These are phyloP conservation scores for Drosophila nr. fundita DNA, from an alignment of 2,888 invertebrate genomes.

Conservation along the genomic window DNA sequence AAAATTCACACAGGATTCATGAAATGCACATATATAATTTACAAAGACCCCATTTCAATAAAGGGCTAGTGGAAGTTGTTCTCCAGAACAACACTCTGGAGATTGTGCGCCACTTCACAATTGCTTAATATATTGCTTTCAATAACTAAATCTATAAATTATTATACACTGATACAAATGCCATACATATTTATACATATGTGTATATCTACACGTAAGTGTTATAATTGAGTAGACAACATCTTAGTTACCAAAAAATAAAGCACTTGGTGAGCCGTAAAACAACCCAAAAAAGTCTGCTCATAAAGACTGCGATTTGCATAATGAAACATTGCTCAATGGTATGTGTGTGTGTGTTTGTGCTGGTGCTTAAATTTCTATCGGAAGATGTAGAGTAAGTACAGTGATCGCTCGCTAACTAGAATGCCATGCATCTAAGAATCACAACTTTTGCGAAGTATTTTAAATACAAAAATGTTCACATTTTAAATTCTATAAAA, in stretches of 20 bases:
- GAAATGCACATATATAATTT: slow-evolving; percentile 17
- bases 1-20: slow-evolving; percentile 61
- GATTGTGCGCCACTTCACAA: slow-evolving; percentile 16
- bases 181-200: slow-evolving; percentile 13
- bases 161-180: slow-evolving; percentile 28
- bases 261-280: slow-evolving; percentile 67
- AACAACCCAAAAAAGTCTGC: slow-evolving; percentile 33
- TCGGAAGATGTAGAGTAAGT: slow-evolving; percentile 60
- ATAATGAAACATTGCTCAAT: slow-evolving; percentile 18
- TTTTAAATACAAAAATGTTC: slow-evolving; percentile 1
- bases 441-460: background rate
- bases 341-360: slow-evolving; percentile 20
- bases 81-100: slow-evolving; percentile 10
- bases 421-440: background rate
- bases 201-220: slow-evolving; percentile 26
- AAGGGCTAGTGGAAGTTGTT: slow-evolving; percentile 14
- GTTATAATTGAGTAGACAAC: slow-evolving; percentile 35
- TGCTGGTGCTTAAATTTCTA: slow-evolving; percentile 61
- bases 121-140: slow-evolving; percentile 50
- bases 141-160: slow-evolving; percentile 54
- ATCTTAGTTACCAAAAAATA: slow-evolving; percentile 62
- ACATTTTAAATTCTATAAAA: slow-evolving; percentile 1
- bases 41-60: slow-evolving; percentile 18
- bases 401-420: slow-evolving; percentile 5
- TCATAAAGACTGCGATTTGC: slow-evolving; percentile 28